phyloP scores from a whole-genome alignment of 2,113 vertebrate genomes.

The Mungos mungo region DNA sequence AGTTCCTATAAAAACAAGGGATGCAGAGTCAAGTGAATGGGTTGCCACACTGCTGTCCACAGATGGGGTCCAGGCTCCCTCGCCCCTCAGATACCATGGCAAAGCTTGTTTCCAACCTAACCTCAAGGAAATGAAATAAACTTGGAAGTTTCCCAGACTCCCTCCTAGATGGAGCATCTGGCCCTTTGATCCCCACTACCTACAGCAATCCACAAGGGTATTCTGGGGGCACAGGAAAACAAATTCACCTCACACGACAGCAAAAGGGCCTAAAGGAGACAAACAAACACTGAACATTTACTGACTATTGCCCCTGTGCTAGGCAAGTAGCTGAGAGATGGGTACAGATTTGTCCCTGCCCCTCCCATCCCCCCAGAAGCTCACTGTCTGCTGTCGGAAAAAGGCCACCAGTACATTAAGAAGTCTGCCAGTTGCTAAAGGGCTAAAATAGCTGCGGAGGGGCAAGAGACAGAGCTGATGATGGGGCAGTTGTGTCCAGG shows the following conservation, averaged over 20 bases:
- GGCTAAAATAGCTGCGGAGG: neutral
- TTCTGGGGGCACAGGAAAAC: neutral
- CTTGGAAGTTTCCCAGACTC: neutral
- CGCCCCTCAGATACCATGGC: neutral
- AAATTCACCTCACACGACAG: neutral
- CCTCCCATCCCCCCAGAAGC: neutral
- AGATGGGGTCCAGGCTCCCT: fast-evolving
- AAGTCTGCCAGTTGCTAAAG: neutral
- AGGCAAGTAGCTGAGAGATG: neutral
- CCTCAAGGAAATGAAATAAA: neutral
- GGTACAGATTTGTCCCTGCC: neutral
- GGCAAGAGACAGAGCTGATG: neutral
- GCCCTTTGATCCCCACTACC: neutral
- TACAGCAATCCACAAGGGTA: neutral
- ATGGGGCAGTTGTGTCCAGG: neutral
- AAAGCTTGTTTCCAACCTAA: neutral
- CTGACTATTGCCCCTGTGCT: neutral
- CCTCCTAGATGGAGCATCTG: neutral
- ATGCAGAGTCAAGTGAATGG: fast-evolving
- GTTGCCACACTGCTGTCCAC: fast-evolving
- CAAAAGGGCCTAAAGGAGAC: neutral
- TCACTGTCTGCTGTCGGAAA: neutral
- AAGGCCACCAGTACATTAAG: neutral
- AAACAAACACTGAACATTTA: neutral
- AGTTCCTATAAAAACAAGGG: neutral